These are phyloP conservation scores for Chascanopsetta lugubris DNA, from an alignment of 2,113 vertebrate genomes.

Conservation along the genomic window DNA sequence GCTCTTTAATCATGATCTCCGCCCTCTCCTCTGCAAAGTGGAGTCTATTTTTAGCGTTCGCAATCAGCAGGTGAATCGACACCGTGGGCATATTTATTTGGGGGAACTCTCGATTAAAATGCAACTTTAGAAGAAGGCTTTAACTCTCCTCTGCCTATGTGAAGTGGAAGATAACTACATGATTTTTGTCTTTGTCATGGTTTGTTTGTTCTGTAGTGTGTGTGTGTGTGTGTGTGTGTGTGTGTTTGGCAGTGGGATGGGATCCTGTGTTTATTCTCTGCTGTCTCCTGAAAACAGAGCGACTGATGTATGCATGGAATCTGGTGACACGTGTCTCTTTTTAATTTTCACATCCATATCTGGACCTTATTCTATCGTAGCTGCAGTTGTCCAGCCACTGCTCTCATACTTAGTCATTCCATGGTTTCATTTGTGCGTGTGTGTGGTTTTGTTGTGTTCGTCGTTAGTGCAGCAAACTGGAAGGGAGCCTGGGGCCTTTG, in stretches of 20 bases:
- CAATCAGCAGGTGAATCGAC: conserved; percentile 52
- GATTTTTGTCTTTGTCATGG: conserved; percentile 50
- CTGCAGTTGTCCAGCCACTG: conserved; percentile 34
- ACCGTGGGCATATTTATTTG: conserved; percentile 55
- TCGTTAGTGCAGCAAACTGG: conserved; percentile 27
- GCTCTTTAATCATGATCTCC: conserved; percentile 49
- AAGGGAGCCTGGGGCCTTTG: conserved; percentile 32
- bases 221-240: too few relatives aligned
- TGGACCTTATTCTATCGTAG: conserved; percentile 46
- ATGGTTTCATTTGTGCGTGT: conserved; percentile 61
- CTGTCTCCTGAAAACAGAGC: conserved; percentile 21
- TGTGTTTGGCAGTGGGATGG: conserved; percentile 6
- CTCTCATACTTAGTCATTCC: conserved; percentile 67
- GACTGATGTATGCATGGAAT: conserved; percentile 38
- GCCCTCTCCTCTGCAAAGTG: conserved; percentile 48
- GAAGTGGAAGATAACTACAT: conserved; percentile 33
- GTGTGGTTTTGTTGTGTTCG: conserved; percentile 37
- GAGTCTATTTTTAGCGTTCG: conserved; percentile 57
- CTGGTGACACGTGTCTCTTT: conserved; percentile 11
- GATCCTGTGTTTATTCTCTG: conserved; percentile 12
- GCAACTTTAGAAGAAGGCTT: conserved; percentile 21
- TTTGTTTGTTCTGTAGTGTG: conserved; percentile 42
- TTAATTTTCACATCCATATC: conserved; percentile 29
- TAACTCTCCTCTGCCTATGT: conserved; percentile 12
- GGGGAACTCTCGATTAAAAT: conserved; percentile 27